Conservation (phyloP, 53 echinoderm and acorn worm genomes). For the Hippasteria phrygiana region DNA sequence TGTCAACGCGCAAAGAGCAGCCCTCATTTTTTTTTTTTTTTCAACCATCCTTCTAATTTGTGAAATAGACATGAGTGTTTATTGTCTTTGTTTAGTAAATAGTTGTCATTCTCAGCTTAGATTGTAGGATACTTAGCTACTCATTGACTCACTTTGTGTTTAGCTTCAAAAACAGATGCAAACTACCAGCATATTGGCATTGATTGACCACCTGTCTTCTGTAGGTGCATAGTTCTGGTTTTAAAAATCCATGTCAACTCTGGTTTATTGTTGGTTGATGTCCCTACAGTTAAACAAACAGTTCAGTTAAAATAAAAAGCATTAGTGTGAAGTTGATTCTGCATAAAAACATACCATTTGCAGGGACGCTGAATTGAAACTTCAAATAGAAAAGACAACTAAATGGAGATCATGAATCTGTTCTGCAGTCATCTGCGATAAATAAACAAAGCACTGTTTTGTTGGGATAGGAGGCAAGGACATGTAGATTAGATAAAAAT, state of each 20-base stretch:
- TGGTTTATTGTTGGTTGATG: slow-evolving; percentile 46
- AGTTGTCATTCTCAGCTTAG: background rate
- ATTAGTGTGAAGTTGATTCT: slow-evolving; percentile 51
- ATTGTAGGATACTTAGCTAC: background rate
- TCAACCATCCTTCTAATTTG: background rate
- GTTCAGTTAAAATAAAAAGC: slow-evolving; percentile 20
- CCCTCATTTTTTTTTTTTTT: background rate
- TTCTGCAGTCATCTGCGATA: slow-evolving; percentile 3
- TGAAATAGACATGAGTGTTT: background rate
- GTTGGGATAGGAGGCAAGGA: background rate
- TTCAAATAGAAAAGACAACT: background rate
- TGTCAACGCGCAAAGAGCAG: background rate
- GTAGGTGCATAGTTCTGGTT: slow-evolving; percentile 30
- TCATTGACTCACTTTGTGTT: background rate
- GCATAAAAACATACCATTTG: slow-evolving; percentile 2
- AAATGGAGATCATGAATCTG: slow-evolving; percentile 41
- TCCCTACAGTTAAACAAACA: slow-evolving; percentile 39
- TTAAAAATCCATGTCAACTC: slow-evolving; percentile 32
- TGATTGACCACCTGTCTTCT: slow-evolving; percentile 47
- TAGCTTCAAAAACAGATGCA: background rate
- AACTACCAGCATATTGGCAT: slow-evolving; percentile 7
- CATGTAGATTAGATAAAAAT: background rate
- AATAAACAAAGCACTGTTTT: slow-evolving; percentile 9
- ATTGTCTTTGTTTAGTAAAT: slow-evolving; percentile 48
- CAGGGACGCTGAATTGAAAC: background rate